These are phyloP conservation scores for Charadrius vociferus DNA, from an alignment of 2,113 vertebrate genomes.

Conservation along the genomic window DNA sequence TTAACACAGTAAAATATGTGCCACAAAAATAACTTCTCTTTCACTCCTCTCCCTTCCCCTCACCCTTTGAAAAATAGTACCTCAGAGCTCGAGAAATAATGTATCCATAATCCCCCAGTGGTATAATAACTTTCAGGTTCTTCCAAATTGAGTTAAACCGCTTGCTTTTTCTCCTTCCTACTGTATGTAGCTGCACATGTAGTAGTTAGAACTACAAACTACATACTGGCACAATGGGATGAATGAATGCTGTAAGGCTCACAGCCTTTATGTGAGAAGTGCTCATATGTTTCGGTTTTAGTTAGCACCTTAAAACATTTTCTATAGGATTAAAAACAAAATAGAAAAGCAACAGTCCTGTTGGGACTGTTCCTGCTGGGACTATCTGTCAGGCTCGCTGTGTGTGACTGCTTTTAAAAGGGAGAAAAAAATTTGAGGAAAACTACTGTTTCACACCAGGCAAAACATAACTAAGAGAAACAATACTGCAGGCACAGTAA, in stretches of 20 bases:
- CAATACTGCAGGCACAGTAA: neutral
- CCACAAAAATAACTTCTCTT: neutral
- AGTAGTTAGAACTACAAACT: neutral
- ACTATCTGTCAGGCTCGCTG: neutral
- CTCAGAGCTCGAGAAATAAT: neutral
- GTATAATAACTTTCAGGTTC: neutral
- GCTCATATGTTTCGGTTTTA: neutral
- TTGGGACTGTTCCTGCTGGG: neutral
- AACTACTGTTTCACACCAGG: neutral
- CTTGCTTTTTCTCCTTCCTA: neutral
- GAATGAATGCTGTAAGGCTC: neutral
- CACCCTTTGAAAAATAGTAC: neutral
- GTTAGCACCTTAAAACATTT: neutral
- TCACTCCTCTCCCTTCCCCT: neutral
- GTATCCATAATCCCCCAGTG: fast-evolving
- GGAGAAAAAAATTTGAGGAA: neutral
- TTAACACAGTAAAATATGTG: neutral
- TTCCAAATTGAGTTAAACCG: neutral
- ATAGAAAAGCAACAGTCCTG: neutral
- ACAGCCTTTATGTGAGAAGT: neutral
- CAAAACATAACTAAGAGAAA: neutral
- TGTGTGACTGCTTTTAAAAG: neutral
- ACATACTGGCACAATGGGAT: neutral
- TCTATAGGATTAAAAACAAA: neutral
- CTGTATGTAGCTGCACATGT: neutral